Evolutionary conservation across 2,888 invertebrate species (phyloP).

Genomic region (Frankliniella intonsa): DNA sequence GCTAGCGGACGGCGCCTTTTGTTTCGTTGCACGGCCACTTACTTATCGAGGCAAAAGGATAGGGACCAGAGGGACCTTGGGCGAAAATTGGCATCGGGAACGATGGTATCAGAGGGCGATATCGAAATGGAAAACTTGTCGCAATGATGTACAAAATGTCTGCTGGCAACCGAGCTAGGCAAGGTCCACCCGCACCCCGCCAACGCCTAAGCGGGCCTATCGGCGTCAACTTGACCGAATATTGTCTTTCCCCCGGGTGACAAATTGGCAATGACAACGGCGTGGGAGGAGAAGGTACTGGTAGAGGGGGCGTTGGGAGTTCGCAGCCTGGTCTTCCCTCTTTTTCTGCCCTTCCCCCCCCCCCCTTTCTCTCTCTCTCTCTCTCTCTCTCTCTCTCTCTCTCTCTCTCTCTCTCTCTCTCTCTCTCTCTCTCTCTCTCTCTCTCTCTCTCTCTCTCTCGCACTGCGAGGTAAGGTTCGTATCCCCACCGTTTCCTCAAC

Average conservation of each 20-base stretch:
- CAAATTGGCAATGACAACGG: neutral
- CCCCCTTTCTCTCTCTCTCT: neutral
- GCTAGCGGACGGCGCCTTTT: too few species aligned
- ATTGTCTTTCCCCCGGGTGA: neutral
- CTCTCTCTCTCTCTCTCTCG: neutral
- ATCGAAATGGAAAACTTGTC: too few species aligned
- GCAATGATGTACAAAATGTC: too few species aligned
- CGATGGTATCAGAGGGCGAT: too few species aligned
- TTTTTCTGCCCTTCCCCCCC: neutral
- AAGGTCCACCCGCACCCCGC: neutral
- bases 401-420: neutral
- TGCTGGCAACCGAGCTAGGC: too few species aligned
- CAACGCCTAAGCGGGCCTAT: neutral
- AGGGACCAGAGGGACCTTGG: too few species aligned
- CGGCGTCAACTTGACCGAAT: neutral
- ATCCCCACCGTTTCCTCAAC: neutral
- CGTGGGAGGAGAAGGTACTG: neutral
- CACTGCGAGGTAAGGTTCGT: neutral
- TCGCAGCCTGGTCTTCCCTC: neutral
- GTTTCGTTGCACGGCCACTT: too few species aligned
- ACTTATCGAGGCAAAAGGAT: too few species aligned
- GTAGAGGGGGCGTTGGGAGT: neutral
- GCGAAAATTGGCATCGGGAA: too few species aligned
- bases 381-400: neutral
- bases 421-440: neutral